These are phyloP conservation scores for Potamilus streckersoni DNA, from an alignment of 1,140 invertebrate genomes.

Conservation along the genomic window DNA sequence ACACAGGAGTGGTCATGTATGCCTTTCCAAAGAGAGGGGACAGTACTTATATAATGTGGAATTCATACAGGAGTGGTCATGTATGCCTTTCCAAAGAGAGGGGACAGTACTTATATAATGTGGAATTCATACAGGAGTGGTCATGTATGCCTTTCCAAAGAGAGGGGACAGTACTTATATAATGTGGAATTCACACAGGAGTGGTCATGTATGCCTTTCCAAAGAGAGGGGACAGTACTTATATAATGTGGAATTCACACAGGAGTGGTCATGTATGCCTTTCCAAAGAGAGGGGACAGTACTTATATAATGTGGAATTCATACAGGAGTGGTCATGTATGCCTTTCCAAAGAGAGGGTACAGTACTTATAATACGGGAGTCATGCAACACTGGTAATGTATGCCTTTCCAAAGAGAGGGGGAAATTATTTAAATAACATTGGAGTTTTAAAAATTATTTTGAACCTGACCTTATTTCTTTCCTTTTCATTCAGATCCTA, in stretches of 20 bases:
- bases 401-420: not conserved
- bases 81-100: not conserved
- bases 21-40: too few species aligned
- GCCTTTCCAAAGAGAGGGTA: not conserved
- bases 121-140: not conserved
- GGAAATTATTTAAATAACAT: too few species aligned
- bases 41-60: not conserved
- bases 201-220: not conserved
- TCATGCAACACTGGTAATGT: not conserved
- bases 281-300: not conserved
- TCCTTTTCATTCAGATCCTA: too few species aligned
- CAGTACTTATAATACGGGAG: not conserved
- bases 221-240: not conserved
- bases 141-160: not conserved
- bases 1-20: not conserved
- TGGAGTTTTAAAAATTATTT: too few species aligned
- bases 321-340: not conserved
- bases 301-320: not conserved
- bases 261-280: not conserved
- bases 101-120: not conserved
- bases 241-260: not conserved
- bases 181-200: not conserved
- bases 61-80: not conserved
- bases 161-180: not conserved
- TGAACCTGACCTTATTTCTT: too few species aligned